Conservation (phyloP, 2,888 invertebrate species). For the Clunio marinus region DNA sequence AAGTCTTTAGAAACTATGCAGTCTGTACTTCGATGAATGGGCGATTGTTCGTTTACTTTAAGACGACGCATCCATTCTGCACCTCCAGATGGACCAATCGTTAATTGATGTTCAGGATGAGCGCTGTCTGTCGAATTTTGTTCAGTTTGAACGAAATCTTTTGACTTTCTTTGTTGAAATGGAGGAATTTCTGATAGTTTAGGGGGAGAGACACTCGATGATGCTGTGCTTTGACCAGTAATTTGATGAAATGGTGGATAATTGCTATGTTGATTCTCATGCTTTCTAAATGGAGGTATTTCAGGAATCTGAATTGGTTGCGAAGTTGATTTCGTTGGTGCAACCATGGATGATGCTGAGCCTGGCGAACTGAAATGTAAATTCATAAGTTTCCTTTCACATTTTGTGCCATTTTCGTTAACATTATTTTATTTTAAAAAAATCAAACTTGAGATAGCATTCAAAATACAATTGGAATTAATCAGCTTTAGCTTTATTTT, state of each 20-base stretch:
- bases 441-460: too few species aligned
- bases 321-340: slow-evolving; percentile 43
- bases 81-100: slow-evolving; percentile 60
- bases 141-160: slow-evolving; percentile 7
- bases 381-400: too few species aligned
- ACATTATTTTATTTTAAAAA: too few species aligned
- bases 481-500: too few species aligned
- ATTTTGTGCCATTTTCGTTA: too few species aligned
- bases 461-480: too few species aligned
- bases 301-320: slow-evolving; percentile 51
- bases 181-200: slow-evolving; percentile 56
- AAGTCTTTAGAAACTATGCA: slow-evolving; percentile 66
- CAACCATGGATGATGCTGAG: slow-evolving; percentile 37
- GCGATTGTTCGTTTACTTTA: slow-evolving; percentile 56
- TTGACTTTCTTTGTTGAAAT: slow-evolving; percentile 55
- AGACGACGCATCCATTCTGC: slow-evolving; percentile 65
- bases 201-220: slow-evolving; percentile 43
- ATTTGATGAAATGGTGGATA: slow-evolving; percentile 41
- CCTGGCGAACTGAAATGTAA: slow-evolving; percentile 23
- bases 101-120: slow-evolving; percentile 54
- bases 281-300: slow-evolving; percentile 52
- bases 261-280: slow-evolving; percentile 43
- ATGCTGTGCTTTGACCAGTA: slow-evolving; percentile 39
- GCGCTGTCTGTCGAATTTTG: neutral
- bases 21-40: slow-evolving; percentile 72